Evolutionary conservation across 1,140 invertebrate species (phyloP).

Genomic region (silkworm (Bombyx mori)): ASM3026992v2 NC_085114.1:12964001-12964500

Average conservation of each 20-base stretch:
- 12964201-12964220: background rate
- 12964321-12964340: constrained; percentile 7
- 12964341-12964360: constrained; percentile 35
- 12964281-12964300: constrained; percentile 7
- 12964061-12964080: too few species aligned
- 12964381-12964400: constrained; percentile 64
- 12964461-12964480: constrained; percentile 9
- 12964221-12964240: background rate
- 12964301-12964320: constrained; percentile 27
- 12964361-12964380: constrained; percentile 49
- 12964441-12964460: constrained; percentile 59
- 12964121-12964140: too few species aligned
- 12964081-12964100: too few species aligned
- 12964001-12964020: too few species aligned
- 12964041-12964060: too few species aligned
- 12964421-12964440: constrained; percentile 62
- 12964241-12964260: background rate
- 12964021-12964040: too few species aligned
- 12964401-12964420: constrained; percentile 62
- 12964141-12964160: too few species aligned
- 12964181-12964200: background rate
- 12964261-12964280: constrained; percentile 1
- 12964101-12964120: too few species aligned
- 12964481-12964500: background rate
- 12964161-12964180: background rate